Conservation (phyloP, 2,113 vertebrate genomes). For the Sturnus vulgaris region DNA sequence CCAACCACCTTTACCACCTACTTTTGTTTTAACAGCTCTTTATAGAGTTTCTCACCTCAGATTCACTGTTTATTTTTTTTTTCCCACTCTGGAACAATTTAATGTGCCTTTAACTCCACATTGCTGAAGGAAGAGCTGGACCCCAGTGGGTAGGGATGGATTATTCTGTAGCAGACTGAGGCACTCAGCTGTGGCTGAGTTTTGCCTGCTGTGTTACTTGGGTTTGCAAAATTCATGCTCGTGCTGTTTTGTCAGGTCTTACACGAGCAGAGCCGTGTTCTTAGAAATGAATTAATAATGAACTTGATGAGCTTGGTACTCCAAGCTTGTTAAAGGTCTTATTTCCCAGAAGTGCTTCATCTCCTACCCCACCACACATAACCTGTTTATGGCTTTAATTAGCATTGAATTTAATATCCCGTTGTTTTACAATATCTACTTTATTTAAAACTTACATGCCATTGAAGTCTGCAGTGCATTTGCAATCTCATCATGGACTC, state of each 20-base stretch:
- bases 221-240: constrained; percentile 44
- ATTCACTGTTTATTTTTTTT: background rate
- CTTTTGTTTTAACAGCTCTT: background rate
- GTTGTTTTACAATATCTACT: background rate
- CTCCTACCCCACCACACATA: background rate
- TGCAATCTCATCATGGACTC: background rate
- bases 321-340: constrained; percentile 1
- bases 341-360: constrained; percentile 17
- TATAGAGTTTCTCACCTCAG: background rate
- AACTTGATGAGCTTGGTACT: constrained; percentile 33
- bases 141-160: background rate
- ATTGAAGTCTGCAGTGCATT: background rate
- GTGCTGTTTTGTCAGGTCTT: constrained; percentile 27
- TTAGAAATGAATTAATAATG: constrained; percentile 56
- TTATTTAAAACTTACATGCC: constrained; percentile 13
- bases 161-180: background rate
- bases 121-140: background rate
- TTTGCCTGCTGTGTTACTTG: constrained; percentile 25
- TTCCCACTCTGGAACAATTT: background rate
- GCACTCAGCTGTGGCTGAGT: background rate
- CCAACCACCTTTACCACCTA: background rate
- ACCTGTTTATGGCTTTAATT: constrained; percentile 1
- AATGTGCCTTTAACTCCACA: background rate
- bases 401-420: background rate
- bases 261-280: constrained; percentile 21